A percentile compares a stretch with the other conserved stretches of the same genome.
Evolutionary conservation across 2,888 invertebrate species (phyloP).

Genomic region (Euplagia quadripunctaria): DNA sequence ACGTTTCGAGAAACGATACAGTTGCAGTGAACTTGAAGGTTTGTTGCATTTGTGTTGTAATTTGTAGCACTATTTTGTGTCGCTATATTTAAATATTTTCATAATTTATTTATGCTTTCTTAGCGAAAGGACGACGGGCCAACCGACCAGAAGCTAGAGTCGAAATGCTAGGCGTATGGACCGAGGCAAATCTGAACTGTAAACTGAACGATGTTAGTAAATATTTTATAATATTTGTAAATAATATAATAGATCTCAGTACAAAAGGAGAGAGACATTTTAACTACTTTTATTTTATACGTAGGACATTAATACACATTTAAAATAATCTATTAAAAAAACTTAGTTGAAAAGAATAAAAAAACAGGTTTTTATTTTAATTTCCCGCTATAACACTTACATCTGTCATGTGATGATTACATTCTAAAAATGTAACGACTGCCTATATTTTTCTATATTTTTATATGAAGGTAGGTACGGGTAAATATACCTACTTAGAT

Average conservation of each 20-base stretch:
- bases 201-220: constrained; percentile 82
- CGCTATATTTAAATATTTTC: background rate
- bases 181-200: constrained; percentile 83
- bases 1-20: constrained; percentile 70
- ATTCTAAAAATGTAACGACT: no score
- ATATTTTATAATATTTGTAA: constrained; percentile 59
- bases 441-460: no score
- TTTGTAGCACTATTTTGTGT: background rate
- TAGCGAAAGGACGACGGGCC: constrained; percentile 66
- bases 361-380: no score
- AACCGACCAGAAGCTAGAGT: constrained; percentile 73
- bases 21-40: constrained; percentile 82
- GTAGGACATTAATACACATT: no score
- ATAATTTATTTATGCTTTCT: constrained; percentile 24
- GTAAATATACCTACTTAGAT: no score
- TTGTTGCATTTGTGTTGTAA: constrained; percentile 19
- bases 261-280: background rate
- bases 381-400: no score
- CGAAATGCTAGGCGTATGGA: constrained; percentile 84
- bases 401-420: no score
- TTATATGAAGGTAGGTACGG: no score
- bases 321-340: no score
- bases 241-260: background rate
- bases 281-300: no score
- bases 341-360: background rate